Evolutionary conservation across 2,113 vertebrate species (phyloP).

Genomic region (Egretta garzetta): DNA sequence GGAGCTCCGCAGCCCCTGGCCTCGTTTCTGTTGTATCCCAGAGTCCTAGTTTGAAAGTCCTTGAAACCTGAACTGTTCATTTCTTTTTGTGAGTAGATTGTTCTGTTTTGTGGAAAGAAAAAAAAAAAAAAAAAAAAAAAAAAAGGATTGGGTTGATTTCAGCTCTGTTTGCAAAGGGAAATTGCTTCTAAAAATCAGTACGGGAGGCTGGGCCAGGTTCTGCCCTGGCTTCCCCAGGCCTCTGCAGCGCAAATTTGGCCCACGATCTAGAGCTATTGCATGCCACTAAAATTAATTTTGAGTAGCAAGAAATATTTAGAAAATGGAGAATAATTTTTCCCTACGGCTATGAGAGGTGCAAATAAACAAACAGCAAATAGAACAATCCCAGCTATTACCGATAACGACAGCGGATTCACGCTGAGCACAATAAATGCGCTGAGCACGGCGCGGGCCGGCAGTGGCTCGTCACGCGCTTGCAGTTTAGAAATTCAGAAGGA

Average conservation of each 20-base stretch:
- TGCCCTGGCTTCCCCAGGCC: neutral
- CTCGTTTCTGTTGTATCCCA: conserved; percentile 47
- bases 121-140: too few species aligned
- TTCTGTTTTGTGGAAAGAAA: conserved; percentile 34
- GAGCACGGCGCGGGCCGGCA: neutral
- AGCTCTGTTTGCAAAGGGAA: neutral
- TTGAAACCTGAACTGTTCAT: conserved; percentile 59
- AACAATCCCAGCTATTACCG: neutral
- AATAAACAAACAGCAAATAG: neutral
- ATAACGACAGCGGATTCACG: neutral
- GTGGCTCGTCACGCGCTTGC: neutral
- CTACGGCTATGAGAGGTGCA: neutral
- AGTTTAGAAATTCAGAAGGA: neutral
- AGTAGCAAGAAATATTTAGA: neutral
- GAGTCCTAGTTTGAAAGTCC: conserved; percentile 46
- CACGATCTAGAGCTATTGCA: neutral
- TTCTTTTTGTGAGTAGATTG: conserved; percentile 49
- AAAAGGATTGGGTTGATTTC: neutral
- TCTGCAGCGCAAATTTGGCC: neutral
- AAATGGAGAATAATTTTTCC: neutral
- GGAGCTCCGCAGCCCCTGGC: conserved; percentile 35
- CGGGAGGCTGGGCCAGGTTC: neutral
- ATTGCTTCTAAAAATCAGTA: neutral
- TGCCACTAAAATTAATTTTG: neutral
- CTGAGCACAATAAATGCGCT: neutral